Evolutionary conservation across 2,113 vertebrate species (phyloP), one percentile per base, ranked within the genome.

Genomic region (Cichladusa arquata): DNA sequence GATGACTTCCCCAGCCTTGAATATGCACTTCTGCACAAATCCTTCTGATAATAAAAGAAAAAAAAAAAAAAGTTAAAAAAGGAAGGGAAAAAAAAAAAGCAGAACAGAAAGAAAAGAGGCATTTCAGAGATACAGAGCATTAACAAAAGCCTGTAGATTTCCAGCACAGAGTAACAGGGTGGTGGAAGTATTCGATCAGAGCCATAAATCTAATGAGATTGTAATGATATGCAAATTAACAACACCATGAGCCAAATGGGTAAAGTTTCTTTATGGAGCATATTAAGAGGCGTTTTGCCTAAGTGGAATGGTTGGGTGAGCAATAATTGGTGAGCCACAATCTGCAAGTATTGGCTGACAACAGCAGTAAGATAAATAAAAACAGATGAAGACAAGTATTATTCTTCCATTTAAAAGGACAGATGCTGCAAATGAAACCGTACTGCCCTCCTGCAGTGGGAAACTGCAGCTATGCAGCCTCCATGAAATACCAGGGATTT

Each of bases 151-250:
- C 79, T 62, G 53, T 61, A 91, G 86, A 74, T 77, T 95, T 77
- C 89, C 71, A 86, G 81, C 74, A 76, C 1, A 44, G 81, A 89
- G 53, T 87, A 94, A 80, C 69, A 80, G 72, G 28, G 64, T 0
- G 1, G 50, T 69, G 70, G 69, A 81, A 95, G 31, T 81, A 86
- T 82, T 97, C 7, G 5, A 91, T 95, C 86, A 92, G 83, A 88
- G 87, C 90, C 74, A 76, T 96, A 93, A 97, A 97, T 97, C 97
- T 98, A 98, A 98, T 98, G 96, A 98, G 88, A 97, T 98, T 97
- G 96, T 98, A 98, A 98, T 98, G 92, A 96, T 65, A 98, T 98
- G 98, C 97, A 98, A 98, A 98, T 98, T 98, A 98, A 97, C 90
- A 97, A 67, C 92, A 97, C 88, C 91, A 96, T 88, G 93, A 97